Percentiles rank a stretch among this genome's conserved stretches.
Conservation (phyloP, 2,888 invertebrate species). For the Drosophila nr. perissopoda region DNA sequence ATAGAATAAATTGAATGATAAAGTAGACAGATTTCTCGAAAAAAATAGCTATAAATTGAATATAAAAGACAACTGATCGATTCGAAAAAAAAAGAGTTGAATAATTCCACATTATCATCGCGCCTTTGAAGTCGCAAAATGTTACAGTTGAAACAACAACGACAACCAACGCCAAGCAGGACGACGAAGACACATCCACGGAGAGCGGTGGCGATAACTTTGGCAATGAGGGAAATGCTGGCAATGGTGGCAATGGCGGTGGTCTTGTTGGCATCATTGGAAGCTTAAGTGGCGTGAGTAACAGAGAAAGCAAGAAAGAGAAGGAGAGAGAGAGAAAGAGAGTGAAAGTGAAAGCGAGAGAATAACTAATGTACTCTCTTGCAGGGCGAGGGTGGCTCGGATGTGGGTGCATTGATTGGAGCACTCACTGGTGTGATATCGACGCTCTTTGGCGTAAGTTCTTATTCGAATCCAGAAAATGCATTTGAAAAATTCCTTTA, state of each 20-base stretch:
- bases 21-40: neutral
- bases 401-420: constrained; percentile 84
- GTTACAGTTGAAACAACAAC: constrained; percentile 51
- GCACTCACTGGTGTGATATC: constrained; percentile 83
- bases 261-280: constrained; percentile 83
- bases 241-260: constrained; percentile 54
- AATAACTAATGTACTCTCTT: neutral
- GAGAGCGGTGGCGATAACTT: constrained; percentile 46
- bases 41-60: neutral
- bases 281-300: constrained; percentile 84
- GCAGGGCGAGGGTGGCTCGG: constrained; percentile 84
- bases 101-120: constrained; percentile 31
- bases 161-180: constrained; percentile 41
- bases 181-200: constrained; percentile 48
- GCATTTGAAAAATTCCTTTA: neutral
- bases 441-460: constrained; percentile 83
- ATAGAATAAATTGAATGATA: neutral
- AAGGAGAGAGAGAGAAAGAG: no score
- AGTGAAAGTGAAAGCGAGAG: no score
- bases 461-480: neutral
- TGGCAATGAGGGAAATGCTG: constrained; percentile 16
- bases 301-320: no score
- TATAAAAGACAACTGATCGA: neutral
- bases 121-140: constrained; percentile 57
- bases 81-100: constrained; percentile 5